Conservation (phyloP, 2,797 vertebrate species). For the Menidia menidia region DNA sequence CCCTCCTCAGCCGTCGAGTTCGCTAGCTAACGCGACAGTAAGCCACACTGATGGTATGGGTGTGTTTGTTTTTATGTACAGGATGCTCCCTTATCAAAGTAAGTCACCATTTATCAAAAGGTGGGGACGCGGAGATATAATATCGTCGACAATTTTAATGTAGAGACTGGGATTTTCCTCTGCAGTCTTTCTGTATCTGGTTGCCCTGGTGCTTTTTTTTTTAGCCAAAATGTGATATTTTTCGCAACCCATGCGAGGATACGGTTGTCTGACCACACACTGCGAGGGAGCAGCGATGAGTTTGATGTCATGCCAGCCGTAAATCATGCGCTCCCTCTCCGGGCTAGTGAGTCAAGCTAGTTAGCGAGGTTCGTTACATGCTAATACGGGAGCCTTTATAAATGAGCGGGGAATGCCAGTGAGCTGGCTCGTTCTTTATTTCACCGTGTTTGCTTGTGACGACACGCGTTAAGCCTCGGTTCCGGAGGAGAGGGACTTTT, state of each 20-base stretch:
- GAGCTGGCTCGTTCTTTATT: neutral
- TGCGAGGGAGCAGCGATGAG: conserved; percentile 8
- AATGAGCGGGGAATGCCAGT: neutral
- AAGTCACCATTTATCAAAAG: conserved; percentile 21
- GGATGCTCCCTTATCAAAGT: conserved; percentile 47
- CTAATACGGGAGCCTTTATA: conserved; percentile 31
- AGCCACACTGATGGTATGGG: conserved; percentile 35
- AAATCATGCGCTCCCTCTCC: conserved; percentile 56
- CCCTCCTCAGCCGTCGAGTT: conserved; percentile 32
- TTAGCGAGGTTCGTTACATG: conserved; percentile 42
- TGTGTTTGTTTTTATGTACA: conserved; percentile 64
- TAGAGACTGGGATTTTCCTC: neutral
- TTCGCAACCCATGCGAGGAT: conserved; percentile 48
- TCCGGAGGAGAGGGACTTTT: neutral
- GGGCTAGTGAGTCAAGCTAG: conserved; percentile 57
- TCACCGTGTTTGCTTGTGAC: conserved; percentile 15
- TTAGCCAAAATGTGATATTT: neutral
- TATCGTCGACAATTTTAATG: neutral
- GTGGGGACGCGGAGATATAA: neutral
- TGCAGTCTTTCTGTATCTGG: neutral
- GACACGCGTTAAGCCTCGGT: neutral
- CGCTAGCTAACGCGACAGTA: conserved; percentile 58
- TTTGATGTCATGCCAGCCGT: conserved; percentile 30
- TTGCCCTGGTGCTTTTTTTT: neutral
- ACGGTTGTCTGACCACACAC: conserved; percentile 19